phyloP scores from a whole-genome alignment of 2,888 invertebrate genomes.

The Nudaria mundana region DNA sequence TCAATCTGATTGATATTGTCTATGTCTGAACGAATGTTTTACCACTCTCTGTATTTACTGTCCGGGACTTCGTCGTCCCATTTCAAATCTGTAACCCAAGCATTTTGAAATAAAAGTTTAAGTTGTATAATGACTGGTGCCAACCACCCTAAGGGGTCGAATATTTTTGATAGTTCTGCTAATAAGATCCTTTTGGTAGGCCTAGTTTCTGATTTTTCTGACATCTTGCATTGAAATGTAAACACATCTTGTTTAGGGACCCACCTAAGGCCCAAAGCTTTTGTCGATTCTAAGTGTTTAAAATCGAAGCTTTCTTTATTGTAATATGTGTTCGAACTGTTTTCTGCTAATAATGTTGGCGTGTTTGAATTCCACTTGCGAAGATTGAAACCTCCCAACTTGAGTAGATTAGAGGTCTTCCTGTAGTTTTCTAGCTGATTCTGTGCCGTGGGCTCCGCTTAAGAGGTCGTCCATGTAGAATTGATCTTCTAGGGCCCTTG shows the following conservation, averaged over 20 bases:
- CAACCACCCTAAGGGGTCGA: slow-evolving; percentile 21
- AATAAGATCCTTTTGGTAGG: slow-evolving; percentile 13
- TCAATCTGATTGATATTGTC: background rate
- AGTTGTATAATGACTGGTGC: slow-evolving; percentile 12
- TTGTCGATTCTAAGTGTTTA: slow-evolving; percentile 8
- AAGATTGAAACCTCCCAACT: background rate
- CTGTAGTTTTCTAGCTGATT: slow-evolving; percentile 1
- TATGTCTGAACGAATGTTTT: background rate
- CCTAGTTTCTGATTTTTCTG: too few relatives aligned
- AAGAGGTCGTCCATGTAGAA: slow-evolving; percentile 4
- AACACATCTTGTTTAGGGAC: slow-evolving; percentile 11
- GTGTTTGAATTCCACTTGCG: slow-evolving; percentile 3
- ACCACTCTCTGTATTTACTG: background rate
- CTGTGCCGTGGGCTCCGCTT: background rate
- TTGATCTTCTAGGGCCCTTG: background rate
- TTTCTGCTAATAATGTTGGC: background rate
- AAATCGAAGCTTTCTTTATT: slow-evolving; percentile 9
- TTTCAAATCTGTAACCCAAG: slow-evolving; percentile 2
- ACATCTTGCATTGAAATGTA: slow-evolving; percentile 2
- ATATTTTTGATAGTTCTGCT: slow-evolving; percentile 17
- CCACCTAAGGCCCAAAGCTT: slow-evolving; percentile 18
- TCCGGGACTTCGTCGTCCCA: slow-evolving; percentile 11
- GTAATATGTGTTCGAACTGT: too few relatives aligned
- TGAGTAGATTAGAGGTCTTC: background rate
- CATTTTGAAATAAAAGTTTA: slow-evolving; percentile 17